Evolutionary conservation across 2,888 invertebrate genomes (phyloP).

Genomic region (Euplagia quadripunctaria): DNA sequence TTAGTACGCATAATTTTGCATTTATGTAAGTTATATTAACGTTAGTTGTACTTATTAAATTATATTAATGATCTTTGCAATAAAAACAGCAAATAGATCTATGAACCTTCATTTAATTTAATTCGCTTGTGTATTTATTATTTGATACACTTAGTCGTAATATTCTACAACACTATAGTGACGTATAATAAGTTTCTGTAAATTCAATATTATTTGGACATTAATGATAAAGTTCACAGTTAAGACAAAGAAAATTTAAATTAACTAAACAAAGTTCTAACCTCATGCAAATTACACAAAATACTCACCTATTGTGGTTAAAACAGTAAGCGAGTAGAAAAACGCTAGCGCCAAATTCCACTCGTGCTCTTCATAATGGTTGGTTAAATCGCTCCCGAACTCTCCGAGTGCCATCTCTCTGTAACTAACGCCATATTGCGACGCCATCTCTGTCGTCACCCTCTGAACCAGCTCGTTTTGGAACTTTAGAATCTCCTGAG

Average conservation of each 20-base stretch:
- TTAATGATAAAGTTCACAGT: not conserved
- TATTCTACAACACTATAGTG: too few relatives aligned
- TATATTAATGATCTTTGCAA: too few relatives aligned
- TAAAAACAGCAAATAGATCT: too few relatives aligned
- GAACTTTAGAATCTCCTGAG: slow-evolving; percentile 92
- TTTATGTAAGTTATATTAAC: too few relatives aligned
- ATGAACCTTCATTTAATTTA: too few relatives aligned
- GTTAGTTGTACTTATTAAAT: too few relatives aligned
- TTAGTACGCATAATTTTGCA: too few relatives aligned
- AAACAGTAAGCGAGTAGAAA: slow-evolving; percentile 97
- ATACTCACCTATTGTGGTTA: slow-evolving; percentile 95
- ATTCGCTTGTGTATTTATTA: too few relatives aligned
- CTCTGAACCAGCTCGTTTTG: slow-evolving; percentile 94
- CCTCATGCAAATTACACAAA: slow-evolving; percentile 22
- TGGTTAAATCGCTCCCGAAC: slow-evolving; percentile 75
- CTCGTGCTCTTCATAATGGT: slow-evolving; percentile 89
- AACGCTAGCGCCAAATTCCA: slow-evolving; percentile 97
- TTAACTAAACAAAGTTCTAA: slow-evolving; percentile 15
- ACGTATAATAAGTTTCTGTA: too few relatives aligned
- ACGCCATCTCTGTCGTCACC: slow-evolving; percentile 92
- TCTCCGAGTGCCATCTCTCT: slow-evolving; percentile 85
- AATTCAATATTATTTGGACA: not conserved
- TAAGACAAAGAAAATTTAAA: slow-evolving; percentile 13
- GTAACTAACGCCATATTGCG: slow-evolving; percentile 86
- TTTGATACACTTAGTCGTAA: too few relatives aligned